phyloP scores from a whole-genome alignment of 1,140 invertebrate species.

The Drosophila sp. region DNA sequence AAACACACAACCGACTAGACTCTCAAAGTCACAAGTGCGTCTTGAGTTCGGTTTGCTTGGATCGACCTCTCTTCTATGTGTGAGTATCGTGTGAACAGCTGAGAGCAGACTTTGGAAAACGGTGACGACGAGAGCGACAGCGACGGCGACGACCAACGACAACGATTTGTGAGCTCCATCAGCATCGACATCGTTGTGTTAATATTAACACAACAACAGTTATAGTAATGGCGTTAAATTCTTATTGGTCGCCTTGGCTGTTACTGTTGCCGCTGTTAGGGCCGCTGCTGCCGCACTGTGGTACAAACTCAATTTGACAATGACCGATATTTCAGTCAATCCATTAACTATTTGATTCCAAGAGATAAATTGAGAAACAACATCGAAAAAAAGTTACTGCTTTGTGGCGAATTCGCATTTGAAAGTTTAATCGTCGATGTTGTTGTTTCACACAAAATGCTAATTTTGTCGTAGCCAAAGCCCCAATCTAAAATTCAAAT shows the following conservation, averaged over 20 bases:
- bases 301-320: not conserved
- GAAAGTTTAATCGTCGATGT: not conserved
- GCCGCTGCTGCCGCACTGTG: slow-evolving; percentile 27
- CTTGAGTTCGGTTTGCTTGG: not conserved
- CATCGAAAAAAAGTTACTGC: not conserved
- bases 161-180: slow-evolving; percentile 4
- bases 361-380: too few relatives aligned
- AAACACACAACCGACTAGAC: not conserved
- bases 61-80: too few relatives aligned
- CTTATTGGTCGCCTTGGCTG: slow-evolving; percentile 39
- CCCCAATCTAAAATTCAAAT: too few relatives aligned
- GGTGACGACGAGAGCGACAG: slow-evolving; percentile 17
- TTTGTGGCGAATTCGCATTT: not conserved
- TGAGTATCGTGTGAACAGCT: slow-evolving; percentile 7
- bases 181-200: slow-evolving; percentile 18
- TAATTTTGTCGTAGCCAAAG: too few relatives aligned
- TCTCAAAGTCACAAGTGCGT: slow-evolving; percentile 11
- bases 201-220: slow-evolving; percentile 41
- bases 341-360: not conserved
- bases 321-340: not conserved
- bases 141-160: slow-evolving; percentile 8
- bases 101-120: slow-evolving; percentile 28
- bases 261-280: slow-evolving; percentile 24
- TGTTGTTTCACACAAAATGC: too few relatives aligned
- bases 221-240: slow-evolving; percentile 66